Evolutionary conservation across 2,113 vertebrate species (phyloP).

Genomic region (Gopherus flavomarginatus): DNA sequence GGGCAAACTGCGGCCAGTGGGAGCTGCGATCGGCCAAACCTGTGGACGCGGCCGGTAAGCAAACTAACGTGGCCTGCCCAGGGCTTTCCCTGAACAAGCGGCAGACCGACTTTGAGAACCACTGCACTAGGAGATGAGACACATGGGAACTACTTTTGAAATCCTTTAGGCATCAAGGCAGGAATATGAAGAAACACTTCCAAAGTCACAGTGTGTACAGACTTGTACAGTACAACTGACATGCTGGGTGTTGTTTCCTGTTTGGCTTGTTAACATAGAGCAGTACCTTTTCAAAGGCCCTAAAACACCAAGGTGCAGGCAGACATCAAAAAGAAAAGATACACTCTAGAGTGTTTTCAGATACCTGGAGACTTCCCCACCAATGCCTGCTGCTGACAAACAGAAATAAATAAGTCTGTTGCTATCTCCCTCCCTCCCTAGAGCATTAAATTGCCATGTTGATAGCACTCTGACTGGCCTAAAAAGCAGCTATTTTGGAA

Average conservation of each 20-base stretch:
- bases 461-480: neutral
- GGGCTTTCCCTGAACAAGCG: no score
- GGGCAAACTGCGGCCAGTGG: no score
- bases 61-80: no score
- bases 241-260: conserved; percentile 25
- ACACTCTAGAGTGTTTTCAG: neutral
- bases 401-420: rapidly evolving
- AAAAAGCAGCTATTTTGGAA: neutral
- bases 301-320: conserved; percentile 19
- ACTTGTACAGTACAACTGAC: conserved; percentile 1
- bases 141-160: neutral
- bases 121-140: neutral
- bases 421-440: neutral
- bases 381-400: neutral
- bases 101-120: no score
- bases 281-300: neutral
- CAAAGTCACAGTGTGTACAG: neutral
- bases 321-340: neutral
- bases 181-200: neutral
- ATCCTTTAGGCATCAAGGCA: neutral
- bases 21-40: no score
- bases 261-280: conserved; percentile 23
- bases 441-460: neutral
- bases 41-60: no score
- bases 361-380: neutral